Evolutionary conservation across 2,113 vertebrate genomes (phyloP).

Genomic region (Pedetes capensis): DNA sequence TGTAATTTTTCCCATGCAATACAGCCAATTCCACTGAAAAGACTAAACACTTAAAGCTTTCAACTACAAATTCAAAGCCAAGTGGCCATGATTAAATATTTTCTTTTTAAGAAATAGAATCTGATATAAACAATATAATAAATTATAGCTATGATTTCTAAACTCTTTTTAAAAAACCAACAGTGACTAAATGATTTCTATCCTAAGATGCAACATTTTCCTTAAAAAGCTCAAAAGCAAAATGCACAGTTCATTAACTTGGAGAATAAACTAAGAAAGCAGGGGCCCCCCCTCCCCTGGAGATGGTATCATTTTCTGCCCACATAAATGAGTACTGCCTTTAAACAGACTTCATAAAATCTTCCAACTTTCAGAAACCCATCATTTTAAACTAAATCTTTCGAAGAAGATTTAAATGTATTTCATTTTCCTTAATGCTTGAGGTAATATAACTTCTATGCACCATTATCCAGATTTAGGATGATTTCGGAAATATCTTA

Average conservation of each 20-base stretch:
- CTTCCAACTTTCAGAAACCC: slow-evolving; percentile 15
- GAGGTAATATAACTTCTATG: not conserved
- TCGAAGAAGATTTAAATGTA: slow-evolving; percentile 20
- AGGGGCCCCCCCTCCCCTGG: not conserved
- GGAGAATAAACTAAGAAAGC: not conserved
- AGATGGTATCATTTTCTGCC: not conserved
- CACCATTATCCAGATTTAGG: slow-evolving; percentile 26
- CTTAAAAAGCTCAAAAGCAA: slow-evolving; percentile 25
- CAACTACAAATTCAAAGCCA: not conserved
- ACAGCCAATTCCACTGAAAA: not conserved
- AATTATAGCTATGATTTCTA: not conserved
- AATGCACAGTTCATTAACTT: not conserved
- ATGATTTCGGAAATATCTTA: slow-evolving; percentile 39
- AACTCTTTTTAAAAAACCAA: slow-evolving; percentile 24
- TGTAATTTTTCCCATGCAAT: not conserved
- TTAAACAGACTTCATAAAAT: not conserved
- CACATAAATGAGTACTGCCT: not conserved
- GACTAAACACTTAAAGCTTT: not conserved
- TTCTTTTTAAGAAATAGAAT: not conserved
- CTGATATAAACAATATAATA: not conserved
- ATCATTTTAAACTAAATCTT: slow-evolving; percentile 22
- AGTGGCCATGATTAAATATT: not conserved
- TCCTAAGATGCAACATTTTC: not conserved
- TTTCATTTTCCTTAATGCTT: slow-evolving; percentile 32
- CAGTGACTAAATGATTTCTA: not conserved